A percentile compares a stretch with the other conserved stretches of the same genome.
Conservation (phyloP, 2,113 vertebrate genomes). For the Serinus canaria region DNA sequence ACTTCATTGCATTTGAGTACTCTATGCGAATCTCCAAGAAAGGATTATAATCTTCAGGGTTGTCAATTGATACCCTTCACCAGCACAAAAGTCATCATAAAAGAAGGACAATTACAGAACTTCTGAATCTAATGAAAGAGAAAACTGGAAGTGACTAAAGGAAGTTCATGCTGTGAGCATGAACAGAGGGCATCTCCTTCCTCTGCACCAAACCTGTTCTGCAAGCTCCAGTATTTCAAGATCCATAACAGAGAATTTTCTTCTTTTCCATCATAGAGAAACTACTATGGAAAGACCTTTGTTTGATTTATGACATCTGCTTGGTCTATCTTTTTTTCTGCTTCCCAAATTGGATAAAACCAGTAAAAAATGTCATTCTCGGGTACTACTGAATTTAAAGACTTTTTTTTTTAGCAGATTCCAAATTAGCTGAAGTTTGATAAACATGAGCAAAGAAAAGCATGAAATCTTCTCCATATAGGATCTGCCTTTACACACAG, state of each 20-base stretch:
- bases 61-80: rapidly evolving
- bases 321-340: not conserved
- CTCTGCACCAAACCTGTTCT: not conserved
- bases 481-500: not conserved
- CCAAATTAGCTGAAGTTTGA: not conserved
- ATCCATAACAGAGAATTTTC: not conserved
- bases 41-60: not conserved
- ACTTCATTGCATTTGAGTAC: not conserved
- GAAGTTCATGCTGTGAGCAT: not conserved
- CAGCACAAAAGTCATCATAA: not conserved
- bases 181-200: not conserved
- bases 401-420: not conserved
- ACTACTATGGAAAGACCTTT: not conserved
- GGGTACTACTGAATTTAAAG: not conserved
- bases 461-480: not conserved
- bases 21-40: not conserved
- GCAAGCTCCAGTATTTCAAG: rapidly evolving
- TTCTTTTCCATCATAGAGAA: not conserved
- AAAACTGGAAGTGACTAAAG: not conserved
- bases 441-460: not conserved
- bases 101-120: not conserved
- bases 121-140: not conserved
- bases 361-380: not conserved
- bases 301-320: not conserved
- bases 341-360: not conserved